Conservation (phyloP, 2,113 vertebrate species). For the Engraulis encrasicolus region DNA sequence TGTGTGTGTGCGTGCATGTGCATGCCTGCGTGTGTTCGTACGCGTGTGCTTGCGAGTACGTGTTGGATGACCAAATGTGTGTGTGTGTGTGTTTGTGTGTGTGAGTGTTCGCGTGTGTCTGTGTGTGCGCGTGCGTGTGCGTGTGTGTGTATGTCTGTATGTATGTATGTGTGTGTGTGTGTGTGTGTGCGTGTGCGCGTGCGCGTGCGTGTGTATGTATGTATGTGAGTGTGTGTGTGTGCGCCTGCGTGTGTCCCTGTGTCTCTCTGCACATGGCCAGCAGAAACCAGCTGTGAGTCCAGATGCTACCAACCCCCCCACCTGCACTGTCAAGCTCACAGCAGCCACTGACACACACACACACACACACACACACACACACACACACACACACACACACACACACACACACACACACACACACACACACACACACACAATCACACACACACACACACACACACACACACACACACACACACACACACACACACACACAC, state of each 20-base stretch:
- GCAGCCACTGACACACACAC: neutral
- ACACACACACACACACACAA: conserved; percentile 84
- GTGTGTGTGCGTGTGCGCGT: conserved; percentile 26
- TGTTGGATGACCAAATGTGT: too few relatives aligned
- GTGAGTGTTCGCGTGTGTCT: too few relatives aligned
- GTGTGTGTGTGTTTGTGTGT: conserved; percentile 28
- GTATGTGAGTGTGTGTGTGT: neutral
- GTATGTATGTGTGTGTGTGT: neutral
- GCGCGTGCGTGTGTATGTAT: neutral
- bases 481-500: too few relatives aligned
- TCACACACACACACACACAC: conserved; percentile 50
- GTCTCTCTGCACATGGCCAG: conserved; percentile 14
- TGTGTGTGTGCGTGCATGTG: conserved; percentile 24
- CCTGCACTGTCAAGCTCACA: conserved; percentile 17
- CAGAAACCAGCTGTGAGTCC: conserved; percentile 53
- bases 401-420: conserved; percentile 63
- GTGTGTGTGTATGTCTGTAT: too few relatives aligned
- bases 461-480: too few relatives aligned
- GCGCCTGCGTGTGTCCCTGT: neutral
- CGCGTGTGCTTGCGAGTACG: neutral
- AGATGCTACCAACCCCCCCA: conserved; percentile 39
- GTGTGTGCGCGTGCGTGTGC: conserved; percentile 2
- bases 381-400: conserved; percentile 73
- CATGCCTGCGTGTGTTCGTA: too few relatives aligned
- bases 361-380: conserved; percentile 67